phyloP scores from a whole-genome alignment of 1,140 invertebrate genomes.

The Nixonia krombeini region DNA sequence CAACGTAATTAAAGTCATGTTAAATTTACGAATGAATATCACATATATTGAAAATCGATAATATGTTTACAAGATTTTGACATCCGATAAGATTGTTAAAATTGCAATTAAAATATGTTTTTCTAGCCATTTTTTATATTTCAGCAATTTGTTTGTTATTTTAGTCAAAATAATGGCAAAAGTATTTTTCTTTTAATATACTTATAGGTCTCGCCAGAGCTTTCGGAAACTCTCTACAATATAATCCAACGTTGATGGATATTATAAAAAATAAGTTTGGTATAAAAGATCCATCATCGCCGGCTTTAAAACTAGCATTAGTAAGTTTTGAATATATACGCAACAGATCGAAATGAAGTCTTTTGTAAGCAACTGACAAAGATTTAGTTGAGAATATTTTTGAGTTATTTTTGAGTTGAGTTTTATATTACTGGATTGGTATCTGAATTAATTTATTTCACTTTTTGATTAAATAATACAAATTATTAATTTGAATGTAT shows the following conservation, averaged over 20 bases:
- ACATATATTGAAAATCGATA: too few relatives aligned
- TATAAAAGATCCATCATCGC: conserved; percentile 55
- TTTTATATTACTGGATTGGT: conserved; percentile 1
- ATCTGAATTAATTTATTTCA: too few relatives aligned
- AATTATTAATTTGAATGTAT: background rate
- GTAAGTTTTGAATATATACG: conserved; percentile 46
- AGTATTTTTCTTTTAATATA: too few relatives aligned
- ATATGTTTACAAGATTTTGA: too few relatives aligned
- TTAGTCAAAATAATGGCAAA: background rate
- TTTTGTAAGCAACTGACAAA: too few relatives aligned
- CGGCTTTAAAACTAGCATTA: conserved; percentile 70
- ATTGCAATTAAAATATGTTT: too few relatives aligned
- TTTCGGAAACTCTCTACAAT: conserved; percentile 75
- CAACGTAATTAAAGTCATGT: too few relatives aligned
- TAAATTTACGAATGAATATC: too few relatives aligned
- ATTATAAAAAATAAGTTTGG: conserved; percentile 73
- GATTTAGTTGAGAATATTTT: too few relatives aligned
- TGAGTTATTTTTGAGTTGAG: too few relatives aligned
- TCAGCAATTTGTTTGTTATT: background rate
- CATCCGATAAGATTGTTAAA: too few relatives aligned
- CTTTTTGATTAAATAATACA: background rate
- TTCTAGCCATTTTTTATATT: background rate
- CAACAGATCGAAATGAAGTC: background rate
- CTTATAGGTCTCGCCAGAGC: conserved; percentile 77
- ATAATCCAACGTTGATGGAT: conserved; percentile 75